phyloP scores from a whole-genome alignment of 2,888 invertebrate genomes.

The Encarsia formosa region DNA sequence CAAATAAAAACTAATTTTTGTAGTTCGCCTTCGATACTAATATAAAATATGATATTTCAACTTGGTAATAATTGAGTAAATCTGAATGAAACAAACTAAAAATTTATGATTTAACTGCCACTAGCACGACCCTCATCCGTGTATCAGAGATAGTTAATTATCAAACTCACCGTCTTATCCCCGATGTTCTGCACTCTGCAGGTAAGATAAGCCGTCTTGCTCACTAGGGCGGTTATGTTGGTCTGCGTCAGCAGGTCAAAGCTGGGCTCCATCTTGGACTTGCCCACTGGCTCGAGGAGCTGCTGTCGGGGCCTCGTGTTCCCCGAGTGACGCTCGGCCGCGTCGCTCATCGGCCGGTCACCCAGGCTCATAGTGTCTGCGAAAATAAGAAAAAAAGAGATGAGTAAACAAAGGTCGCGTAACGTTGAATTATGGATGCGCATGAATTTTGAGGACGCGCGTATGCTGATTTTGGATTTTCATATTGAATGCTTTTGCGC shows the following conservation, averaged over 20 bases:
- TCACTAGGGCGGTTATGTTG: conserved; percentile 48
- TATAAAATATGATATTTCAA: too few relatives aligned
- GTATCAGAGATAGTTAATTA: too few relatives aligned
- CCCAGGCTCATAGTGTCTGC: conserved; percentile 49
- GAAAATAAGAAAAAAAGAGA: conserved; percentile 19
- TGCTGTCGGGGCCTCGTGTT: conserved; percentile 46
- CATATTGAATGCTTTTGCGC: too few relatives aligned
- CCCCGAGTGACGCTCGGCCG: conserved; percentile 40
- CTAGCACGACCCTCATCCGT: too few relatives aligned
- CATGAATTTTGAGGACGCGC: conserved; percentile 7
- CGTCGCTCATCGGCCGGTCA: conserved; percentile 43
- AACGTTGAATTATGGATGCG: background rate
- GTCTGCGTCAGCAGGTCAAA: conserved; percentile 45
- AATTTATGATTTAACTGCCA: too few relatives aligned
- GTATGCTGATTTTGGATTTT: background rate
- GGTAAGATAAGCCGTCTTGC: conserved; percentile 49
- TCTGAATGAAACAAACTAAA: too few relatives aligned
- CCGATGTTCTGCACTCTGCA: conserved; percentile 48
- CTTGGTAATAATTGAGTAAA: too few relatives aligned
- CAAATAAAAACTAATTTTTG: too few relatives aligned
- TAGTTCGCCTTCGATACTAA: too few relatives aligned
- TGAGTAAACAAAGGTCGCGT: background rate
- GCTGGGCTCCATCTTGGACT: conserved; percentile 43
- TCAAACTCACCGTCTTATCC: conserved; percentile 48
- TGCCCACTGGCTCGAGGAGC: conserved; percentile 40